Percentiles rank a stretch among this genome's conserved stretches.
Conservation (phyloP, 2,888 invertebrate genomes). For the Aspidiotus rigidus region DNA sequence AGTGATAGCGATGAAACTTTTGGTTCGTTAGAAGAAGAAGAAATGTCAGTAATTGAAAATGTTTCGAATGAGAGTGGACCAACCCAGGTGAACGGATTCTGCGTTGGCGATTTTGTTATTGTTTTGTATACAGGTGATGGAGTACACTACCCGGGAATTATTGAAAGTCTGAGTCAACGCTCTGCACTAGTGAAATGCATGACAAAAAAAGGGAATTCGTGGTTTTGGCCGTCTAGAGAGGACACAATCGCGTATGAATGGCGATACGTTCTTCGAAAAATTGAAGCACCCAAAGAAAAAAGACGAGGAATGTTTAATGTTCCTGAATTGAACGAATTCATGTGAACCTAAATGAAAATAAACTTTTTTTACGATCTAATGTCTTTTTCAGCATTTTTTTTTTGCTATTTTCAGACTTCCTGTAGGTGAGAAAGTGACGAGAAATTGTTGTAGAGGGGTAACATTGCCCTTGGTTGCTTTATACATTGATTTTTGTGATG, state of each 20-base stretch:
- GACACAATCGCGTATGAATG: neutral
- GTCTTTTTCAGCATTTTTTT: neutral
- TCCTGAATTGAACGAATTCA: neutral
- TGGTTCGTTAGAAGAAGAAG: neutral
- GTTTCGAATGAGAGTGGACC: no score
- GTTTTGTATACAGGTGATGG: neutral
- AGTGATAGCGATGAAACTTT: neutral
- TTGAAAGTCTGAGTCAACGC: neutral
- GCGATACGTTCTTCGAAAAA: neutral
- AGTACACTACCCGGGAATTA: neutral
- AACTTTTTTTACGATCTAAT: neutral
- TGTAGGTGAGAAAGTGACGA: neutral
- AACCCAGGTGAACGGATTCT: no score
- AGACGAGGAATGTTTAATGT: neutral
- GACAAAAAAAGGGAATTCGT: neutral
- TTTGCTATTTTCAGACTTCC: neutral
- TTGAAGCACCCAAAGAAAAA: neutral
- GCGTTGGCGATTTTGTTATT: no score
- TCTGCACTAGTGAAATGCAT: neutral
- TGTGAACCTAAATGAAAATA: neutral
- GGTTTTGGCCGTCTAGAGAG: neutral
- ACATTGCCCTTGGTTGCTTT: neutral
- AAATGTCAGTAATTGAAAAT: no score
- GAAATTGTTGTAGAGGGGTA: neutral
- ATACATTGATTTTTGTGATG: neutral